Base-by-base conservation (phyloP, 2,888 invertebrate genomes). In the Diarsia rubi region DNA sequence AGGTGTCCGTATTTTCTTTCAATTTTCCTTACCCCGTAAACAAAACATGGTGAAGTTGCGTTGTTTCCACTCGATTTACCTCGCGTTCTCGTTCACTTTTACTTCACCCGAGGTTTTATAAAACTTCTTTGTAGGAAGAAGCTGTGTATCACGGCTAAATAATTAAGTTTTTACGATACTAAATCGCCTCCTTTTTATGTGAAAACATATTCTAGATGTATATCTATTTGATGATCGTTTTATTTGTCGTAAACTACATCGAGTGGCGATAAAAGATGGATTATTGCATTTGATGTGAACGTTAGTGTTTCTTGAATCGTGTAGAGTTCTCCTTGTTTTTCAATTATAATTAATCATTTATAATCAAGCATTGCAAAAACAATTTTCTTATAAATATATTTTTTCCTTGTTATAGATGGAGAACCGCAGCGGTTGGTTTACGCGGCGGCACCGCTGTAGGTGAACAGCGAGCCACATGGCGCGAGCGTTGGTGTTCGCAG, bases 361-460 rank as follows among this genome's bases (percentile, higher is more conserved):
- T 47, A 24, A 64, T 11, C 21, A 24, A 42, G 27, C 3, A 21
- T 79, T 44, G n/a, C 31, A 8, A 9, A 45, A 60, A 27, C n/a
- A 52, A 11, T 1, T n/a, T 14, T 31, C 19, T 45, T 63, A 77
- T 67, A 42, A 76, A 79, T 37, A 67, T 8, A 62, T 19, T 16
- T 74, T 79, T 78, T 8, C 73, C 73, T 91, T 91, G 87, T 93
- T 92, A 9, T 90, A 96, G 95, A 96, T 96, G 96, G 92, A 84
- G 73, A 90, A 86, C 74, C 88, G 84, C 75, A 91, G 90, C 86
- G 86, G 89, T 81, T 86, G 93, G 90, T 90, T 94, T 90, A 90
- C 91, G 91, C 93, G 94, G 92, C 93, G 96, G 91, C 93, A 94
- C 83, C 93, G 94, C 84, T 93, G 94, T 89, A 95, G 96, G 95